These are phyloP conservation scores for rat (Rattus norvegicus) DNA, from an alignment of 2,113 vertebrate genomes.

Conservation along the genomic window DNA sequence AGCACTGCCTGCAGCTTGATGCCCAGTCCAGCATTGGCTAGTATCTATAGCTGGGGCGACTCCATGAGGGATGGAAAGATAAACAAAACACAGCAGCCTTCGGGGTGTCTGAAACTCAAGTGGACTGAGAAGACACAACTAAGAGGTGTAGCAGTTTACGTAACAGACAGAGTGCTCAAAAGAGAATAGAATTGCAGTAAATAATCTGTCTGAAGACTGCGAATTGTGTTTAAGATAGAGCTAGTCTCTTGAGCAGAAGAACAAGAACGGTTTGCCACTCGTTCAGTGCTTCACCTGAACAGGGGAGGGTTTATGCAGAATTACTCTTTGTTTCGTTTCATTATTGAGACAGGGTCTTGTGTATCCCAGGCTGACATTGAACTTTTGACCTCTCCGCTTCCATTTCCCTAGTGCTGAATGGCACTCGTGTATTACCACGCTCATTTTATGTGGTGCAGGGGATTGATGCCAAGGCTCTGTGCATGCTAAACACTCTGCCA, in stretches of 20 bases:
- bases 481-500: not conserved
- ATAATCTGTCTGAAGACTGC: slow-evolving; percentile 52
- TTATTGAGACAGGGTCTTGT: not conserved
- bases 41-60: not conserved
- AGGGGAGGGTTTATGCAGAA: slow-evolving; percentile 42
- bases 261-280: slow-evolving; percentile 56
- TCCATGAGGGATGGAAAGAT: not conserved
- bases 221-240: slow-evolving; percentile 71
- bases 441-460: not conserved
- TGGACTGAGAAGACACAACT: slow-evolving; percentile 1
- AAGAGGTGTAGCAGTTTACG: slow-evolving; percentile 43
- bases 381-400: not conserved
- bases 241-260: slow-evolving; percentile 66
- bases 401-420: not conserved
- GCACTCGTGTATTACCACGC: not conserved
- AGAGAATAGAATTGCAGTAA: slow-evolving; percentile 50
- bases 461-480: not conserved
- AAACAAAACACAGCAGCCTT: slow-evolving; percentile 22
- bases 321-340: not conserved
- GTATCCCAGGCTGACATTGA: not conserved
- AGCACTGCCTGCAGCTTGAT: not conserved
- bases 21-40: not conserved
- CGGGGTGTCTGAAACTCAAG: not conserved
- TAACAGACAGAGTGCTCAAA: slow-evolving; percentile 32
- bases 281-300: slow-evolving; percentile 50